Evolutionary conservation across 2,113 vertebrate species (phyloP).

Genomic region (Lepus timidus): DNA sequence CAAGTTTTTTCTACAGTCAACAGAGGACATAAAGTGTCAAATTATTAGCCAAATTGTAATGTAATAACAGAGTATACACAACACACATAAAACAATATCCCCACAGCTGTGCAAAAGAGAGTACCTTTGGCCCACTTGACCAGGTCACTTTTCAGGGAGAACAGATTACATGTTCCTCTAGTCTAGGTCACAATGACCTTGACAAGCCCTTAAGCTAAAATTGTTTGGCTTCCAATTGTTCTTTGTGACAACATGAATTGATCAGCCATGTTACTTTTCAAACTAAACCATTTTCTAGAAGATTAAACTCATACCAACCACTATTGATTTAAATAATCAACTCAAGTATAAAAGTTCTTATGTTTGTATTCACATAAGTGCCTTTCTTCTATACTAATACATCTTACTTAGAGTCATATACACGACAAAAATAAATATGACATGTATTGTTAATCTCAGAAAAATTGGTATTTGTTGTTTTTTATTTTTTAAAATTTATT

Average conservation of each 20-base stretch:
- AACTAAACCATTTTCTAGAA: neutral
- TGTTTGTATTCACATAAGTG: conserved; percentile 14
- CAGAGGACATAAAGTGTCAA: neutral
- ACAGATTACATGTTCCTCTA: neutral
- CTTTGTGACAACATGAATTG: neutral
- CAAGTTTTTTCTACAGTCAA: conserved; percentile 15
- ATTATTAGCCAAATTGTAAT: neutral
- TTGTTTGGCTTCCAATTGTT: neutral
- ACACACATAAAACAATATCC: neutral
- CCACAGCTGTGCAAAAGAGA: neutral
- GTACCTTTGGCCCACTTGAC: neutral
- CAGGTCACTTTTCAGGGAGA: conserved; percentile 13
- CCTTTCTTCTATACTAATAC: neutral
- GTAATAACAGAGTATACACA: neutral
- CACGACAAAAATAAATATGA: conserved; percentile 42
- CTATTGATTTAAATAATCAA: conserved; percentile 12
- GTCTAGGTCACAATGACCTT: conserved; percentile 32
- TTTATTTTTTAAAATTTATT: too few relatives aligned
- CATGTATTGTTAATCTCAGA: conserved; percentile 33
- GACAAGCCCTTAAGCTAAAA: neutral
- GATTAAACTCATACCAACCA: conserved; percentile 35
- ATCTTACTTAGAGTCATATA: conserved; percentile 15
- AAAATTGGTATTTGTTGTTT: neutral
- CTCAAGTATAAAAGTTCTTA: neutral
- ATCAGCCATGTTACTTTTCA: neutral